Evolutionary conservation across 1,140 invertebrate species (phyloP).

Genomic region (Riptortus pedestris): DNA sequence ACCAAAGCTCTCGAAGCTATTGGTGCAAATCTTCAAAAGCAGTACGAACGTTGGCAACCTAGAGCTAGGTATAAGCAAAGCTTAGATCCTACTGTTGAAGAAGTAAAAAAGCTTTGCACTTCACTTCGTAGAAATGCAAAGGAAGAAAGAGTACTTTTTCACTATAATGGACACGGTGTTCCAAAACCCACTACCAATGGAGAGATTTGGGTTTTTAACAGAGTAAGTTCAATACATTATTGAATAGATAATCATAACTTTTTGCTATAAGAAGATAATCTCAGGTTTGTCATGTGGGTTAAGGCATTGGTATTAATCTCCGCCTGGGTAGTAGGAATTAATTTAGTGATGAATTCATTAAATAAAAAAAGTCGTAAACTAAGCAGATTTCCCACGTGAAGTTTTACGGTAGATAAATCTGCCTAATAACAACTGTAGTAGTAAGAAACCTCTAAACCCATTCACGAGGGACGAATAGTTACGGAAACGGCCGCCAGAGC

Average conservation of each 20-base stretch:
- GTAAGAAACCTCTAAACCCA: no score
- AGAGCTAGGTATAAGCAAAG: conserved; percentile 91
- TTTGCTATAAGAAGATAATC: no score
- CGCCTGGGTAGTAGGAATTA: no score
- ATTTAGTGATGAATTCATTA: no score
- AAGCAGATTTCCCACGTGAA: no score
- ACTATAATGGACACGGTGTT: conserved; percentile 99
- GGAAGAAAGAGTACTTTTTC: conserved; percentile 96
- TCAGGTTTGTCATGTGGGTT: no score
- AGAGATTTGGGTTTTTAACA: conserved; percentile 99
- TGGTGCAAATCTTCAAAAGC: conserved; percentile 82
- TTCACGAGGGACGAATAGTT: no score
- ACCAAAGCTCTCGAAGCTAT: conserved; percentile 89
- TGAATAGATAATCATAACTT: background rate
- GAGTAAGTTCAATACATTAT: conserved; percentile 45
- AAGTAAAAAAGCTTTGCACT: conserved; percentile 93
- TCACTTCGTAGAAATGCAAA: conserved; percentile 94
- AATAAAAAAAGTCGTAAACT: no score
- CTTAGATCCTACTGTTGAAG: conserved; percentile 93
- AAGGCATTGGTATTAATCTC: no score
- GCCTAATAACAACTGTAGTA: no score
- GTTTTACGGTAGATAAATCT: no score
- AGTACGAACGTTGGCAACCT: conserved; percentile 97
- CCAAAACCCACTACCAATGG: conserved; percentile 95
- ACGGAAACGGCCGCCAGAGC: no score